Conservation (phyloP, 2,888 invertebrate genomes). For the Clunio marinus region DNA sequence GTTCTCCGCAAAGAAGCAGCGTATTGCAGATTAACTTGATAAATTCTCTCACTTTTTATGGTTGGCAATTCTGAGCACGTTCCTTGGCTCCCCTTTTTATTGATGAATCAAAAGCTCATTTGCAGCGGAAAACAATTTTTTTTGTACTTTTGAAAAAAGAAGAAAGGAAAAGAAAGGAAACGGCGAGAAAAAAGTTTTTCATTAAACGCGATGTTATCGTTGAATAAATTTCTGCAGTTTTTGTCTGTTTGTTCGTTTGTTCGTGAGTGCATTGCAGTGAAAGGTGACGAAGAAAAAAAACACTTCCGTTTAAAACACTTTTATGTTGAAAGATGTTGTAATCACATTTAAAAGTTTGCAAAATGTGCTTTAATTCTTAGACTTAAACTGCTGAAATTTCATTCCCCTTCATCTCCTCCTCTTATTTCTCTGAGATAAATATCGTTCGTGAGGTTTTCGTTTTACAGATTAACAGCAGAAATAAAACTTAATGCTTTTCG, state of each 20-base stretch:
- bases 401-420: no score
- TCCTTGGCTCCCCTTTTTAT: neutral
- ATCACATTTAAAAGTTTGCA: neutral
- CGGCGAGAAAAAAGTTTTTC: neutral
- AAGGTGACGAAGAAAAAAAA: no score
- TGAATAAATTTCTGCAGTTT: no score
- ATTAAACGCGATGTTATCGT: neutral
- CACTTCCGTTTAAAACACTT: no score
- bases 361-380: no score
- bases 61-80: neutral
- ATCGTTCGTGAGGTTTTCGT: neutral
- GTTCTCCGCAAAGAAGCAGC: neutral
- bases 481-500: neutral
- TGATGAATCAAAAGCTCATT: conserved; percentile 35
- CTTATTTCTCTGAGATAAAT: neutral
- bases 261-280: no score
- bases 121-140: neutral
- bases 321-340: no score
- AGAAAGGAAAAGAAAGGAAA: neutral
- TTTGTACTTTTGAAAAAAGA: neutral
- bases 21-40: neutral
- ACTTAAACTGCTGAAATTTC: no score
- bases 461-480: neutral
- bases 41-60: neutral
- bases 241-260: no score